Base-by-base conservation (phyloP, 2,888 invertebrate genomes). In the Antheraea yamamai region DNA sequence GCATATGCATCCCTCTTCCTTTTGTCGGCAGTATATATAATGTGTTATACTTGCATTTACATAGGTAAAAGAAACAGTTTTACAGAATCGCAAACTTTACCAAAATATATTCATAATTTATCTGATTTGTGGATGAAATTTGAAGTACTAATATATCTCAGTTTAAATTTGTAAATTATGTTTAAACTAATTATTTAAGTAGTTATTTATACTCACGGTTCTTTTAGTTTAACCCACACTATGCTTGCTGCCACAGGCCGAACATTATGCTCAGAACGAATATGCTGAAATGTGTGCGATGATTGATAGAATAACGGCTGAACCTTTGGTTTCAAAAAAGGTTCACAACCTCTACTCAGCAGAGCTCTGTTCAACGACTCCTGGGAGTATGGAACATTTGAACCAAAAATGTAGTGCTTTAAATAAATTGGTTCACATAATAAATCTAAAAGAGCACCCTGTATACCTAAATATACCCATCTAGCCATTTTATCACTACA, bases 401-500 rank as follows among this genome's bases (percentile, higher is more conserved):
- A 96, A 74, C 97, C 97, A 86, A 99, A 96, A 75, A 96, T 96
- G 76, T 98, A 95, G 74, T 96, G 95, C 75, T 95, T 91, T 0
- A 99, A 91, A 87, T 96, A 96, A 83, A 99, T 95, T 18, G 97
- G 97, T 76, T 94, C 84, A 6, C 93, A 88, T 47, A 98, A 87
- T 77, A 96, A 89, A 78, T 96, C 96, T 73, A 99, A 87, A 6
- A 99, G 91, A 6, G 97, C 96, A 6, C 99, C 99, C 94, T 98
- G 98, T 47, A 98, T 87, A 0, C 99, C 99, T 55, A 98, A 86
- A 77, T 97, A 94, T 85, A 97, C 96, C 99, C 99, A 99, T 83
- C 97, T 96, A 4, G 98, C 96, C 20, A 99, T 93, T 95, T 99
- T 99, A 91, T 99, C 99, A 89, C 98, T 99, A 89, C 99, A 99